Base-by-base conservation (phyloP, 1,140 invertebrate genomes). In the Drosophila elegans region DNA sequence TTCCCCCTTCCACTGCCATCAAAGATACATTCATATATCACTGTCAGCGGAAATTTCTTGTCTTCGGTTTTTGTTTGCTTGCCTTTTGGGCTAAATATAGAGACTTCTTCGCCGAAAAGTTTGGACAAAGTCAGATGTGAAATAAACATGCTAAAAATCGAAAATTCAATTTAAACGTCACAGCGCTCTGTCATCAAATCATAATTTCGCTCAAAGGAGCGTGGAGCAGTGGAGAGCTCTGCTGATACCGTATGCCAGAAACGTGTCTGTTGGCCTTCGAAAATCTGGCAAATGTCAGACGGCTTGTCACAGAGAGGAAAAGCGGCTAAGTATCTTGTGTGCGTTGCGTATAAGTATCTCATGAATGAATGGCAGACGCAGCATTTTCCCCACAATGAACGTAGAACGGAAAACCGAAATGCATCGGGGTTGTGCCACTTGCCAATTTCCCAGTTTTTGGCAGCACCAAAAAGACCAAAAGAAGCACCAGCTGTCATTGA, bases 101-200 rank as follows among this genome's bases (percentile, higher is more conserved):
- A 45, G 49, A 48, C 10, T 29, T 64, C 73, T 46, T 38, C 9
- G 7, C 44, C n/a, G 13, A 63, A 53, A 74, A 42, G 38, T 45
- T 60, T 54, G 49, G 63, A 51, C 68, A 57, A 52, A 76, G 46
- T 52, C 25, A 55, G 62, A 57, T 64, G 42, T 32, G 64, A 67
- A 63, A 78, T 74, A 69, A 80, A 72, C 72, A 80, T 64, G 60
- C 59, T 53, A 66, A 61, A 79, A 75, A 71, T 74, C 49, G 45
- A 72, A 74, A 78, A 88, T 82, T 82, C 78, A 85, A 86, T 85
- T 78, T 71, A 78, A 86, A 75, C 68, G 64, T 86, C 82, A 61
- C 74, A 61, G 42, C 55, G 60, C 60, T 52, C 60, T 72, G 64
- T 75, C 82, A 72, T 75, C 75, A 66, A 59, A 74, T 67, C 64